Conservation (phyloP, 2,113 vertebrate genomes). For the Candoia aspera region DNA sequence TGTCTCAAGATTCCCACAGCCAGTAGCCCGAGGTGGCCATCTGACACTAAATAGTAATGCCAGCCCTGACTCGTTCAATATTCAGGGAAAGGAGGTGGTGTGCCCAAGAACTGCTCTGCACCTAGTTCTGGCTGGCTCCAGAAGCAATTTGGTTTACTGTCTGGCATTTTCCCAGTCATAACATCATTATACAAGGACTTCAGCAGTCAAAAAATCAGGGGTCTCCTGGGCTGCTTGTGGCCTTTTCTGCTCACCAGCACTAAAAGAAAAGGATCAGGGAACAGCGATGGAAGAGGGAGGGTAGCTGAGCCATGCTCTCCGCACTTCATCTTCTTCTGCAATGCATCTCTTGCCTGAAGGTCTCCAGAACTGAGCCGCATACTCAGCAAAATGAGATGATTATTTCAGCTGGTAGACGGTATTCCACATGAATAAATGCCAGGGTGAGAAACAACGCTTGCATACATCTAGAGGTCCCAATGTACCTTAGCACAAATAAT, state of each 20-base stretch:
- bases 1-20: not conserved
- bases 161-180: not conserved
- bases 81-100: not conserved
- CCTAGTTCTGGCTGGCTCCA: not conserved
- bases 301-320: not conserved
- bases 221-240: not conserved
- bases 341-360: not conserved
- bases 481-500: not conserved
- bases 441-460: not conserved
- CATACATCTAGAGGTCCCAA: not conserved
- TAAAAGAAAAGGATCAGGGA: not conserved
- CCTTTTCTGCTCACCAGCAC: not conserved
- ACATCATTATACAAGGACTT: not conserved
- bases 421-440: not conserved
- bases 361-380: not conserved
- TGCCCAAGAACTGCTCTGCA: not conserved
- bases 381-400: not conserved
- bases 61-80: not conserved
- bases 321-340: not conserved
- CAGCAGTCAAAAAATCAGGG: not conserved
- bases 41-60: not conserved
- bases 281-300: not conserved
- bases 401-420: not conserved
- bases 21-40: not conserved
- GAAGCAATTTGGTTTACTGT: not conserved